Evolutionary conservation across 2,113 vertebrate species (phyloP).

Genomic region (Tylochromis polylepis): DNA sequence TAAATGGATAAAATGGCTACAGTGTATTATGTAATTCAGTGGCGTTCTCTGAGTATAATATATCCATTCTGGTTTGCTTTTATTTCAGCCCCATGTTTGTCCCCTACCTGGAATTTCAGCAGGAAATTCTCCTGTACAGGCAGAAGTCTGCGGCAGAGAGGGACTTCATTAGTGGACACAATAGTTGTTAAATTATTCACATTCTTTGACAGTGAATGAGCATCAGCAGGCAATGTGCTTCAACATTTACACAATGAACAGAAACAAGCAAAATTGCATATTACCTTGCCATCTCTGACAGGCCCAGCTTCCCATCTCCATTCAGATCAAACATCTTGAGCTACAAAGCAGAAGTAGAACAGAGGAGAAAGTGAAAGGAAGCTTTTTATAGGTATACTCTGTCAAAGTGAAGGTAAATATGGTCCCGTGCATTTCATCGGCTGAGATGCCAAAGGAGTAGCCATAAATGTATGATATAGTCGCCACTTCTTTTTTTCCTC

Average conservation of each 20-base stretch:
- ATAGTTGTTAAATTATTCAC: constrained; percentile 30
- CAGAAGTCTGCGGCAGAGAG: constrained; percentile 77
- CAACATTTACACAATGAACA: constrained; percentile 8
- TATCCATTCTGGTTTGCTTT: background rate
- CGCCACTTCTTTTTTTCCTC: background rate
- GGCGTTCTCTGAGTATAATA: background rate
- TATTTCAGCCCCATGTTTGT: background rate
- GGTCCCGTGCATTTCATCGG: background rate
- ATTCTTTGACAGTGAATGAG: background rate
- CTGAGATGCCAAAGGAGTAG: background rate
- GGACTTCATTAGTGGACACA: constrained; percentile 23
- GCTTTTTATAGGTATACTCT: background rate
- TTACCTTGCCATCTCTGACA: constrained; percentile 87
- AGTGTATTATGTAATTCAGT: background rate
- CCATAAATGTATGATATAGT: background rate
- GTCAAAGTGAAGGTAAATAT: background rate
- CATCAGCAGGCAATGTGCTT: background rate
- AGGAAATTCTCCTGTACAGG: constrained; percentile 98
- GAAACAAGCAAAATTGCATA: constrained; percentile 2
- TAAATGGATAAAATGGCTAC: background rate
- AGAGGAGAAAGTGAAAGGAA: background rate
- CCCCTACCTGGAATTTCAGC: constrained; percentile 91
- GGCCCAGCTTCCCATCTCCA: constrained; percentile 91
- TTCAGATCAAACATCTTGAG: constrained; percentile 96
- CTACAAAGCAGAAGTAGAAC: constrained; percentile 63